A percentile compares a stretch with the other conserved stretches of the same genome.
Evolutionary conservation across 2,113 vertebrate species (phyloP).

Genomic region (Tretioscincus oriximinensis): DNA sequence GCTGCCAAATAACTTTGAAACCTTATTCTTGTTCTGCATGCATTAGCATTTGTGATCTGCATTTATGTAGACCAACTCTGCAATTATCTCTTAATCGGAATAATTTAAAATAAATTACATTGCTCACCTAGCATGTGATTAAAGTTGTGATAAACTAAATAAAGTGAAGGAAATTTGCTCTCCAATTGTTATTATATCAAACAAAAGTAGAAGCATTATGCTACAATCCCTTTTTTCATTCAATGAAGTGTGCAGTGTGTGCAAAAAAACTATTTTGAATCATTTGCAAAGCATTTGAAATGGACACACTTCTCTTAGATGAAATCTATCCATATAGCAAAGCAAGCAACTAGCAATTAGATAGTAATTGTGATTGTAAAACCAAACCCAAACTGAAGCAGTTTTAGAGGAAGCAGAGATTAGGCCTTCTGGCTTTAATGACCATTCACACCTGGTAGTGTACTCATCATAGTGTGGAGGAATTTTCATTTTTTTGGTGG

Average conservation of each 20-base stretch:
- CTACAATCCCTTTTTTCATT: background rate
- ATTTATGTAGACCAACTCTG: constrained; percentile 3
- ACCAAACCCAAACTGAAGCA: too few species aligned
- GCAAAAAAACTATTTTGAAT: too few species aligned
- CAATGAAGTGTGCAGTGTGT: background rate
- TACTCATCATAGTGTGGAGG: too few species aligned
- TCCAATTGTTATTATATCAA: background rate
- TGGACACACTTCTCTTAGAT: too few species aligned
- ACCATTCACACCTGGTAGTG: too few species aligned
- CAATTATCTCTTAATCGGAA: constrained; percentile 26
- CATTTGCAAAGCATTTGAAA: too few species aligned
- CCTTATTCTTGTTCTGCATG: constrained; percentile 10
- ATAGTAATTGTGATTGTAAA: too few species aligned
- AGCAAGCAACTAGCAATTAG: too few species aligned
- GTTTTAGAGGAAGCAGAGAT: too few species aligned
- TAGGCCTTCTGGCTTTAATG: too few species aligned
- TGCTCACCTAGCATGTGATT: constrained; percentile 14
- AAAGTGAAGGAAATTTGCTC: constrained; percentile 8
- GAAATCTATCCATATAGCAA: too few species aligned
- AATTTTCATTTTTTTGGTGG: too few species aligned
- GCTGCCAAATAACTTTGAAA: constrained; percentile 22
- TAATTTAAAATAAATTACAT: constrained; percentile 29
- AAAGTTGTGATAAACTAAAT: constrained; percentile 26
- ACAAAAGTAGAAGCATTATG: background rate
- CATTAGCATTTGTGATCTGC: background rate